Evolutionary conservation across 2,888 invertebrate genomes (phyloP).

Genomic region (Zele albiditarsus): DNA sequence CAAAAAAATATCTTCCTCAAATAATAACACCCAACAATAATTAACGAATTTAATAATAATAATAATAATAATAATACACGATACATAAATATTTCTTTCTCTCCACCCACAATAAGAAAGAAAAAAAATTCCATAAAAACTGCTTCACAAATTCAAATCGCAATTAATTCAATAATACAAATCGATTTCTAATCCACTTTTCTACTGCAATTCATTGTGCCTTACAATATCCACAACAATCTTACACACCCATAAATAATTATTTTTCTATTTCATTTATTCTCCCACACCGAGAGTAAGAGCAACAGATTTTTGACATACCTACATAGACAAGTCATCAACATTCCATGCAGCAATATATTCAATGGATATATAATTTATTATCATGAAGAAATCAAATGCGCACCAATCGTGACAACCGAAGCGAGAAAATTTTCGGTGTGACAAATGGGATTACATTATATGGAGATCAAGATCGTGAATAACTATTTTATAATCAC

Average conservation of each 20-base stretch:
- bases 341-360: not conserved
- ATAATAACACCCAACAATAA: too few relatives aligned
- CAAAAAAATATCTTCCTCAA: too few relatives aligned
- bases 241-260: slow-evolving; percentile 34
- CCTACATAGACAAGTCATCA: not conserved
- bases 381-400: slow-evolving; percentile 1
- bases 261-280: slow-evolving; percentile 23
- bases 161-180: slow-evolving; percentile 40
- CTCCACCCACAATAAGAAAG: too few relatives aligned
- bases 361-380: slow-evolving; percentile 13
- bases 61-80: too few relatives aligned
- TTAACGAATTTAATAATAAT: too few relatives aligned
- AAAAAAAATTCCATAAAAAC: not conserved
- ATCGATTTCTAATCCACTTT: slow-evolving; percentile 21
- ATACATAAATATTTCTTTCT: too few relatives aligned
- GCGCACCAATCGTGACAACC: slow-evolving; percentile 16
- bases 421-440: slow-evolving; percentile 22
- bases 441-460: slow-evolving; percentile 28
- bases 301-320: not conserved
- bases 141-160: slow-evolving; percentile 33
- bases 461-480: slow-evolving; percentile 2
- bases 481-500: not conserved
- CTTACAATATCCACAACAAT: not conserved
- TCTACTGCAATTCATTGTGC: not conserved
- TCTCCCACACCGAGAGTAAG: slow-evolving; percentile 4